Percentiles rank a stretch among this genome's conserved stretches.
phyloP scores from a whole-genome alignment of 2,113 vertebrate genomes.

The Lophura nycthemera region DNA sequence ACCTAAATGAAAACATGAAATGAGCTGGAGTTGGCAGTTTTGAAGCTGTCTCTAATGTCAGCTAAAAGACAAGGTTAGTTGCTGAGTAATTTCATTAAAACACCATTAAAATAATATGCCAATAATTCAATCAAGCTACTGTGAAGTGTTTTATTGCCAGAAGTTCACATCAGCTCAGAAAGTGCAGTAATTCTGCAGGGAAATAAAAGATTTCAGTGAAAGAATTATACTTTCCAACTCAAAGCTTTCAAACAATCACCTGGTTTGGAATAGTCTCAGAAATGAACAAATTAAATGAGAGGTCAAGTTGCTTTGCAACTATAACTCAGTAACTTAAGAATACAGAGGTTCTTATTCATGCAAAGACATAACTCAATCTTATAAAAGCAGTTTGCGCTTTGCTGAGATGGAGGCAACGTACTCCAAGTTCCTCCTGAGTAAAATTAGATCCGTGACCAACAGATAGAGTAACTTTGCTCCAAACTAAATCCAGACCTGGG shows the following conservation, averaged over 20 bases:
- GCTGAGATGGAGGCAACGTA: neutral
- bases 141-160: constrained; percentile 12
- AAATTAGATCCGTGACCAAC: neutral
- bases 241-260: neutral
- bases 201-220: neutral
- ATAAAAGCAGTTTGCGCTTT: neutral
- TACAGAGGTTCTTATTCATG: neutral
- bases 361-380: rapidly evolving
- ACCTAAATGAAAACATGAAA: constrained; percentile 2
- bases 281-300: neutral
- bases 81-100: constrained; percentile 57
- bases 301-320: neutral
- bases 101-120: constrained; percentile 47
- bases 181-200: constrained; percentile 3
- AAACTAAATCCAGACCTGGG: neutral
- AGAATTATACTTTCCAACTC: neutral
- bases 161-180: constrained; percentile 38
- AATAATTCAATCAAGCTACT: constrained; percentile 40
- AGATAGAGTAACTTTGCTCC: neutral
- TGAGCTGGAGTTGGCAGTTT: constrained; percentile 12
- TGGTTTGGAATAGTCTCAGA: neutral
- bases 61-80: constrained; percentile 51
- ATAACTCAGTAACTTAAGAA: neutral
- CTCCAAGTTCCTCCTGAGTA: neutral
- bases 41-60: neutral